Conservation (phyloP, 2,113 vertebrate species). For the Microcebus jonahi region DNA sequence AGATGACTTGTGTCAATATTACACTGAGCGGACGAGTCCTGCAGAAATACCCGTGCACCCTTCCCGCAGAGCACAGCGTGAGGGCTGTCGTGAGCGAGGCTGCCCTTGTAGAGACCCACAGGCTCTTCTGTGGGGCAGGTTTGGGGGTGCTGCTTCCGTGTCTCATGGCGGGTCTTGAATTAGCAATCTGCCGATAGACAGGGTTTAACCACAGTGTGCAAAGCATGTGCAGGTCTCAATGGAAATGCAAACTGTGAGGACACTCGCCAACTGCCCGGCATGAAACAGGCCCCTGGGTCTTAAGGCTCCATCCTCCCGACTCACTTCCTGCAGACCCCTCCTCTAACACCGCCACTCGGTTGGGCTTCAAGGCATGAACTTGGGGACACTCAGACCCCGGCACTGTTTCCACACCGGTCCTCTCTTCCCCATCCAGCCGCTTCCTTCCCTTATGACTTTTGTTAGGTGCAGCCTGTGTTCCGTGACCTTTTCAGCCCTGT, state of each 20-base stretch:
- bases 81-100: not conserved
- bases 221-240: fast-evolving
- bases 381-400: not conserved
- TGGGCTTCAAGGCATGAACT: not conserved
- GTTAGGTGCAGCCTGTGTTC: not conserved
- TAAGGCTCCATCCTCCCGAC: not conserved
- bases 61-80: fast-evolving
- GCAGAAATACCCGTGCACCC: fast-evolving
- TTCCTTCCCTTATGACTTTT: constrained; percentile 42
- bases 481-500: constrained; percentile 21
- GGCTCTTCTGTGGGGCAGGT: not conserved
- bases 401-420: not conserved
- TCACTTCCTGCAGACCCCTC: not conserved
- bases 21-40: not conserved
- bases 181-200: fast-evolving
- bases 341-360: not conserved
- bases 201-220: fast-evolving
- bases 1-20: fast-evolving
- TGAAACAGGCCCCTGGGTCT: fast-evolving
- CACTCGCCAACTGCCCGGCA: not conserved
- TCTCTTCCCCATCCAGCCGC: not conserved
- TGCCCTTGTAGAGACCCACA: not conserved
- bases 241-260: not conserved
- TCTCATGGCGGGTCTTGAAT: not conserved
- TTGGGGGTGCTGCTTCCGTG: not conserved